phyloP scores from a whole-genome alignment of 2,113 vertebrate genomes.

The Sterrhoptilus dennistouni region DNA sequence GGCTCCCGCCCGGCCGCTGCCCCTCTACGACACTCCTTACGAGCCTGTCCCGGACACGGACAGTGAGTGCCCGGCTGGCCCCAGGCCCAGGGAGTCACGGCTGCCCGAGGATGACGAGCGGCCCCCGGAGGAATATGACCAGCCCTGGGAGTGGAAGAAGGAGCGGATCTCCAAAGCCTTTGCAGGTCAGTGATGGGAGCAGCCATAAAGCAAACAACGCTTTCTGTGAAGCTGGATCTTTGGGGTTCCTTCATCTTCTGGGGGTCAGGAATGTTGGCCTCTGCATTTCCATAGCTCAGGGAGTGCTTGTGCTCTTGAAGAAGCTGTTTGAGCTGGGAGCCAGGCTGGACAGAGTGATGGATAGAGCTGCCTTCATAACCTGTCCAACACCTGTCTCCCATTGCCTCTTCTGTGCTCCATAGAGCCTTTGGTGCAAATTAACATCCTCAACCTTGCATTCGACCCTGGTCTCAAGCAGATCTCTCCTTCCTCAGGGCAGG shows the following conservation, averaged over 20 bases:
- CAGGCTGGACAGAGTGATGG: not conserved
- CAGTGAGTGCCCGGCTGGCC: slow-evolving; percentile 61
- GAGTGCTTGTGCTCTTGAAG: rapidly evolving
- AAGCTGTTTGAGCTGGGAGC: not conserved
- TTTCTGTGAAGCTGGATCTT: not conserved
- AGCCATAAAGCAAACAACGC: not conserved
- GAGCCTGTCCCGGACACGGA: slow-evolving; percentile 82
- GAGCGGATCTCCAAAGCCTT: slow-evolving; percentile 96
- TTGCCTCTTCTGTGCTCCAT: not conserved
- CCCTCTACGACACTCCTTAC: slow-evolving; percentile 93
- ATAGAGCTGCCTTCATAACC: not conserved
- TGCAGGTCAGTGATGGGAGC: slow-evolving; percentile 79
- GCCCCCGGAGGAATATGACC: slow-evolving; percentile 95
- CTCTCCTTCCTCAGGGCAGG: not conserved
- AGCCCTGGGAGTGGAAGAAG: slow-evolving; percentile 99
- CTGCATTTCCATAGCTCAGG: not conserved
- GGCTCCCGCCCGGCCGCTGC: slow-evolving; percentile 63
- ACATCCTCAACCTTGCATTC: rapidly evolving
- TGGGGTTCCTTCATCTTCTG: not conserved
- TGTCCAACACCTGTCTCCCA: not conserved
- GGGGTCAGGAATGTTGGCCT: not conserved
- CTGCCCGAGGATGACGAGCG: slow-evolving; percentile 94
- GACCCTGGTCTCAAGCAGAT: not conserved
- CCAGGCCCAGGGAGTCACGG: slow-evolving; percentile 84
- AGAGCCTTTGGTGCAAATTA: not conserved